Percentiles rank a stretch among this genome's conserved stretches.
phyloP scores from a whole-genome alignment of 2,888 invertebrate genomes.

The Pandemis heparana region DNA sequence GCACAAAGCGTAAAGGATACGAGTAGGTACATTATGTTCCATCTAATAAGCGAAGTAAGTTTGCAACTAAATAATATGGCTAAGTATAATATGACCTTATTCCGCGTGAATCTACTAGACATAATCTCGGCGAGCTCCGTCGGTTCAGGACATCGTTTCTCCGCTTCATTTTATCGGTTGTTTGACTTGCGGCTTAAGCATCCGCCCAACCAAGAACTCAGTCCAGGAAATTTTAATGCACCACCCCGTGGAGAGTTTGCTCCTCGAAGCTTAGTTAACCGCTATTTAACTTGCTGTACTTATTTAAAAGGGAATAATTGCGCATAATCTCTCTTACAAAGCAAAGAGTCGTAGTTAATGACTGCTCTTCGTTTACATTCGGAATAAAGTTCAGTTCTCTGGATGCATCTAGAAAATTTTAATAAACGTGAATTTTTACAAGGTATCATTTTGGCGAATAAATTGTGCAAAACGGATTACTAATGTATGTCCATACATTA shows the following conservation, averaged over 20 bases:
- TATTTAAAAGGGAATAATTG: slow-evolving; percentile 56
- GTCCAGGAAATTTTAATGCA: slow-evolving; percentile 61
- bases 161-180: slow-evolving; percentile 57
- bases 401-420: not conserved
- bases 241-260: slow-evolving; percentile 50
- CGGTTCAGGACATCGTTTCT: slow-evolving; percentile 50
- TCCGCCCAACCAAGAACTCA: slow-evolving; percentile 51
- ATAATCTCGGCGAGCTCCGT: slow-evolving; percentile 51
- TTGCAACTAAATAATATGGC: not conserved
- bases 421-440: not conserved
- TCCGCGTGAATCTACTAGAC: slow-evolving; percentile 42
- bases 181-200: slow-evolving; percentile 63
- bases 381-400: not conserved
- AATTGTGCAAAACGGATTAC: no score
- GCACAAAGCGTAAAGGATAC: no score
- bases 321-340: slow-evolving; percentile 51
- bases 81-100: slow-evolving; percentile 20
- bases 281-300: slow-evolving; percentile 31
- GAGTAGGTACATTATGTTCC: no score
- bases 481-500: no score
- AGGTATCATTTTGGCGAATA: no score
- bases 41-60: no score
- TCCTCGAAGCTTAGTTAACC: slow-evolving; percentile 44
- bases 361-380: slow-evolving; percentile 23
- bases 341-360: slow-evolving; percentile 52